Evolutionary conservation across 2,888 invertebrate genomes (phyloP).

Genomic region (Julus scanicus): DNA sequence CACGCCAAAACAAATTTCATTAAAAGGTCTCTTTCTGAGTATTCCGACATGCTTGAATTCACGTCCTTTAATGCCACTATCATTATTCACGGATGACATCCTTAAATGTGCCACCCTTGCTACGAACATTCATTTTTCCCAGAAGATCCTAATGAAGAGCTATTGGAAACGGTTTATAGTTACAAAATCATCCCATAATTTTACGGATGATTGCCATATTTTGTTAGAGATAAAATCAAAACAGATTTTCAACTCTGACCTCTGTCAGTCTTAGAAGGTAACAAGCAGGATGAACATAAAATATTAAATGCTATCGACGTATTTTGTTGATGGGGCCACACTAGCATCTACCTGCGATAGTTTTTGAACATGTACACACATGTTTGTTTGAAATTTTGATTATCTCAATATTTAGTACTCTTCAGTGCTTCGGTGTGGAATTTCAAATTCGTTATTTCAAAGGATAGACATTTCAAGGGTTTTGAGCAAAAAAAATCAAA

Average conservation of each 20-base stretch:
- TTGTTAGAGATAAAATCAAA: neutral
- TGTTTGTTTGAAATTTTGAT: too few relatives aligned
- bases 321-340: neutral
- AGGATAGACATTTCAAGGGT: too few relatives aligned
- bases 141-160: neutral
- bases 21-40: slow-evolving; percentile 19
- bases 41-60: neutral
- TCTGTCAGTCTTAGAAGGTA: neutral
- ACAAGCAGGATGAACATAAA: too few relatives aligned
- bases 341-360: neutral
- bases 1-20: slow-evolving; percentile 9
- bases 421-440: too few relatives aligned
- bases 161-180: neutral
- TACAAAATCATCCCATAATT: neutral
- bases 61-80: neutral
- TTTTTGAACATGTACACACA: neutral
- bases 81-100: slow-evolving; percentile 10
- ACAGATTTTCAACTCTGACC: neutral
- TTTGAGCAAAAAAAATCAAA: too few relatives aligned
- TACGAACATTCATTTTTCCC: slow-evolving; percentile 1
- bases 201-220: slow-evolving; percentile 1
- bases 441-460: too few relatives aligned
- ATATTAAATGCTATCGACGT: neutral
- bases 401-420: too few relatives aligned
- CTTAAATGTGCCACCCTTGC: neutral